phyloP scores from a whole-genome alignment of 2,888 invertebrate species.

The Podotricha telesiphe region DNA sequence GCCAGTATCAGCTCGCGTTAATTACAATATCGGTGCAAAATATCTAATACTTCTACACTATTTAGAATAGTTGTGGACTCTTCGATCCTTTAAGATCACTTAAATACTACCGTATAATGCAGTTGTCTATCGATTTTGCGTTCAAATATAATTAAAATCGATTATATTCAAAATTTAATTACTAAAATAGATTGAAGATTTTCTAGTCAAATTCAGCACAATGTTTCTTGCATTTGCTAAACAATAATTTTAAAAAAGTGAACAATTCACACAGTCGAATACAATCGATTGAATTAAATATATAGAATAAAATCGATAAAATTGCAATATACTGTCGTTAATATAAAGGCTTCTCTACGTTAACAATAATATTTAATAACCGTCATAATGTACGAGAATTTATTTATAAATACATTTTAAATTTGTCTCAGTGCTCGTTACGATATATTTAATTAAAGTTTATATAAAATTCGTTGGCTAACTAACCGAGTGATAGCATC shows the following conservation, averaged over 20 bases:
- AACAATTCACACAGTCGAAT: background rate
- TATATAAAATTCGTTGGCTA: constrained; percentile 81
- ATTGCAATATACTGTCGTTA: constrained; percentile 45
- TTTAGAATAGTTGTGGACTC: constrained; percentile 78
- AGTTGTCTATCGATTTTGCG: constrained; percentile 12
- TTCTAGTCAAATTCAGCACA: too few species aligned
- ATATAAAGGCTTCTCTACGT: constrained; percentile 79
- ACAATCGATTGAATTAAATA: background rate
- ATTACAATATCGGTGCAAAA: constrained; percentile 78
- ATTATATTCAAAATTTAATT: background rate
- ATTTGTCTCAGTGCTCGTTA: constrained; percentile 80
- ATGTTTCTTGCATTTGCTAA: background rate
- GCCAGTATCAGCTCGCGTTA: constrained; percentile 57
- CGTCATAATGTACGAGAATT: constrained; percentile 59
- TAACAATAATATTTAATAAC: constrained; percentile 73
- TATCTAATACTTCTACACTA: constrained; percentile 76
- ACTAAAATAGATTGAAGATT: background rate
- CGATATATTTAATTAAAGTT: constrained; percentile 52
- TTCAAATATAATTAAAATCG: constrained; percentile 1
- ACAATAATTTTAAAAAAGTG: background rate
- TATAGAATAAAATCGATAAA: constrained; percentile 2
- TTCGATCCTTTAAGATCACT: constrained; percentile 42
- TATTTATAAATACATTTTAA: constrained; percentile 62
- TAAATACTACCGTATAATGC: constrained; percentile 13
- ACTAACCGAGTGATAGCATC: constrained; percentile 66